Percentiles rank a stretch among this genome's conserved stretches.
Evolutionary conservation across 1,140 invertebrate species (phyloP).

Genomic region (Harlomillsia oculata): DNA sequence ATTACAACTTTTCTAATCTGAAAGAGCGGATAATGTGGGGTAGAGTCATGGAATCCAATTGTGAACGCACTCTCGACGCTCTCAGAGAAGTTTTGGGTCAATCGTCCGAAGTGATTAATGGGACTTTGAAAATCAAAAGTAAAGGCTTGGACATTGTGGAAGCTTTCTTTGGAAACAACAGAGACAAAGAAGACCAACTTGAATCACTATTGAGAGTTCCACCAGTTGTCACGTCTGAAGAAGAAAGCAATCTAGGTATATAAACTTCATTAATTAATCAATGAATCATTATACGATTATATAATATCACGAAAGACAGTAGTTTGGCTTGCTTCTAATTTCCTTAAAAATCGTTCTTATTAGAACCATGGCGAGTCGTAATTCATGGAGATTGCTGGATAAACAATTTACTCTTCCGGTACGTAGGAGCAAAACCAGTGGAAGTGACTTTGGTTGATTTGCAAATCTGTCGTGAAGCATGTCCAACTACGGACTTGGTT

Average conservation of each 20-base stretch:
- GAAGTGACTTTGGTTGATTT: slow-evolving; percentile 25
- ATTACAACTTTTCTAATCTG: background rate
- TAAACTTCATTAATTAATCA: background rate
- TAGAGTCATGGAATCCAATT: slow-evolving; percentile 1
- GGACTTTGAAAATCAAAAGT: slow-evolving; percentile 1
- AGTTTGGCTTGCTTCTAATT: background rate
- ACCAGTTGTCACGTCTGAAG: background rate
- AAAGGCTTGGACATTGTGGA: background rate
- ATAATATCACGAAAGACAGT: no score
- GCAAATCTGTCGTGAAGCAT: slow-evolving; percentile 20
- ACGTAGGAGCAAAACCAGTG: background rate
- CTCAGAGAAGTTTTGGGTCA: background rate
- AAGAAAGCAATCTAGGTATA: background rate
- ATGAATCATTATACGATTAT: background rate
- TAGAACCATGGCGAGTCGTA: slow-evolving; percentile 42
- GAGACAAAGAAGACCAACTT: background rate
- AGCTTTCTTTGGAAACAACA: background rate
- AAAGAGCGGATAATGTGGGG: background rate
- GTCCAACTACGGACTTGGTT: slow-evolving; percentile 18
- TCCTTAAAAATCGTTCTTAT: background rate
- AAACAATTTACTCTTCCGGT: slow-evolving; percentile 30
- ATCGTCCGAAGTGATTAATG: slow-evolving; percentile 1
- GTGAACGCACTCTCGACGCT: background rate
- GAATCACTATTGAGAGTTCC: background rate
- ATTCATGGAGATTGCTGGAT: slow-evolving; percentile 30